phyloP scores from a whole-genome alignment of 2,888 invertebrate species.

The Buathra laborator region DNA sequence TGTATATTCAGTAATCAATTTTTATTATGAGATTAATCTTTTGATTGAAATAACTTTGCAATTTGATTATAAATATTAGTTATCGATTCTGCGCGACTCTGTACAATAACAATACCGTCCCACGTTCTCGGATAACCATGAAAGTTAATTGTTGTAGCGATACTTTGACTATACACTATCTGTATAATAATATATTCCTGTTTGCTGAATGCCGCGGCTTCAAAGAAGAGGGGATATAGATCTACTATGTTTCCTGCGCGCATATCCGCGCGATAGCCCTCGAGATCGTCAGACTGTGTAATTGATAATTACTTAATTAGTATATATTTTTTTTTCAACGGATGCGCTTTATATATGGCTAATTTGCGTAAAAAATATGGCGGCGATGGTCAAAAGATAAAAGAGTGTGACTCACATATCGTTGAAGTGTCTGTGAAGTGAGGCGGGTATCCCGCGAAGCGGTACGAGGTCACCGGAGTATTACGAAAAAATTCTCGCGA shows the following conservation, averaged over 20 bases:
- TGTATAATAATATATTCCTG: slow-evolving; percentile 33
- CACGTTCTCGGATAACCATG: slow-evolving; percentile 36
- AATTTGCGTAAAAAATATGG: not conserved
- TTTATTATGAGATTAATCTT: not conserved
- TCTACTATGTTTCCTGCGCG: slow-evolving; percentile 1
- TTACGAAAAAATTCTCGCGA: slow-evolving; percentile 15
- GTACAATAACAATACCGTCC: slow-evolving; percentile 27
- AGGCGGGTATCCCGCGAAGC: slow-evolving; percentile 9
- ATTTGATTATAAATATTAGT: not conserved
- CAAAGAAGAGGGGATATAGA: slow-evolving; percentile 35
- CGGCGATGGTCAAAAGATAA: slow-evolving; percentile 5
- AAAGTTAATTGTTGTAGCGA: slow-evolving; percentile 47
- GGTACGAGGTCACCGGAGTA: slow-evolving; percentile 31
- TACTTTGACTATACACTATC: slow-evolving; percentile 9
- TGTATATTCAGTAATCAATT: not conserved
- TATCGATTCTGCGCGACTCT: slow-evolving; percentile 23
- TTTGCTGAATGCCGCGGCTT: not conserved
- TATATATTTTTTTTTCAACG: slow-evolving; percentile 8
- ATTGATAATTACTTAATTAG: slow-evolving; percentile 61
- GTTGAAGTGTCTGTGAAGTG: slow-evolving; percentile 13
- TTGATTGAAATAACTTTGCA: not conserved
- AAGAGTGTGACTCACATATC: slow-evolving; percentile 49
- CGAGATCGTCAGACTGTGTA: slow-evolving; percentile 42
- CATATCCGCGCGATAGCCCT: slow-evolving; percentile 31
- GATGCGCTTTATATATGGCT: slow-evolving; percentile 24